Base-by-base conservation (phyloP, 2,113 vertebrate species). In the Theristicus caerulescens region DNA sequence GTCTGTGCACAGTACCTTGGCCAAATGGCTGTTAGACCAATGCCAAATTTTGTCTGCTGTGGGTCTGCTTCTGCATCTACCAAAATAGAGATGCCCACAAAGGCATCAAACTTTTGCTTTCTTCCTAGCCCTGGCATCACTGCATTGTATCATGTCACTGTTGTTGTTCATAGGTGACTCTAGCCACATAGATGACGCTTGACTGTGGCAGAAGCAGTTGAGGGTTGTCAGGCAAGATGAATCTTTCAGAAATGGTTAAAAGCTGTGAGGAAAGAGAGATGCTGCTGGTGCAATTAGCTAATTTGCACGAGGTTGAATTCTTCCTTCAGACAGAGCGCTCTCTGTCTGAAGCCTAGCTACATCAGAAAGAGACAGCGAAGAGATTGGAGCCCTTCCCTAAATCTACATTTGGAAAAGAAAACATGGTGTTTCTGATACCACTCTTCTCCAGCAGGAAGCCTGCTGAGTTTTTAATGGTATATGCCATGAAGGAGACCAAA, bases 71-170 rank as follows among this genome's bases (percentile, higher is more conserved):
- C 73, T 66, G 36, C 24, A 40, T 62, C 55, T 92, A 6, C 24
- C 55, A 46, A 74, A 74, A 74, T 2, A 78, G 5, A 73, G n/a
- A 13, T 47, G 13, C 3, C 20, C 40, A 72, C 27, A 94, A 80
- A 76, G 9, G 17, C 46, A 74, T 64, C 6, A 52, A 31, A 57
- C 1, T 46, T 86, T 44, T 82, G 13, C 29, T 64, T 79, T 55
- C 14, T 47, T 69, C 25, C 26, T 26, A 29, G 3, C 9, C 26
- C 18, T 44, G 54, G 22, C 38, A 67, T 52, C 32, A 10, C 44
- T 61, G 42, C 0, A 0, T 11, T 55, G 34, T 25, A 9, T 52
- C 16, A 7, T 12, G 3, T 74, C 72, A 42, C 36, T 32, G 8
- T 8, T 61, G 46, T 10, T 70, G 25, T 32, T 61, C 38, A 27